Base-by-base conservation (phyloP, 2,797 vertebrate species). In the Phalloptychus januarius region DNA sequence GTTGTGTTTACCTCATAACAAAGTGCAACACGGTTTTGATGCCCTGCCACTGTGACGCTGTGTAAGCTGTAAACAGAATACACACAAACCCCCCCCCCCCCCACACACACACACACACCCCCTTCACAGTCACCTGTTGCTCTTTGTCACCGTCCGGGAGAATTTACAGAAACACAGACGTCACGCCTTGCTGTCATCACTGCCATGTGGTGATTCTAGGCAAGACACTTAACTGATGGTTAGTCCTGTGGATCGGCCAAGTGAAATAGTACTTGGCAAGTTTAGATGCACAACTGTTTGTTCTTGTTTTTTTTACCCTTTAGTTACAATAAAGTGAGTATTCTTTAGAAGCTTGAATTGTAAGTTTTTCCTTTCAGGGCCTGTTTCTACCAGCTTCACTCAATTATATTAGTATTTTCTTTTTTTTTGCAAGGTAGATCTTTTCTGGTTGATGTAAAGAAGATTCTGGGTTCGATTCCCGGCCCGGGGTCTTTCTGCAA, bases 1-100 rank as follows among this genome's bases (percentile, higher is more conserved):
- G 88, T 90, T 85, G 80, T 95, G 92, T 95, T 95, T 95, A 94
- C 91, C 81, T 87, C 92, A 94, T 78, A 95, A 95, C 93, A 94
- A 80, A 80, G 91, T 88, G 87, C 87, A 91, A 86, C 83, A 82
- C 75, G 87, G 65, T 89, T 89, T 89, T 88, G 81, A 91, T 88
- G 89, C 88, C 82, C 83, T 87, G 86, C 92, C 91, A 91, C 83
- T 72, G 83, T 75, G 79, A 83, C 87, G 81, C 84, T 93, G 91
- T 94, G 86, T 91, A 91, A 91, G 93, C 90, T 92, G 91, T 93
- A 90, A 94, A 94, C 91, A 93, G 86, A 5, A 84, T 79, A 46
- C 79, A 40, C 85, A 79, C 74, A 44, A 36, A 74, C 65, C 72
- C 18, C 20, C 48, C 23, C 7, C 48, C 23, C 48, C 23, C 6